These are phyloP conservation scores for Campaea margaritaria DNA, from an alignment of 2,888 invertebrate genomes.

Conservation along the genomic window DNA sequence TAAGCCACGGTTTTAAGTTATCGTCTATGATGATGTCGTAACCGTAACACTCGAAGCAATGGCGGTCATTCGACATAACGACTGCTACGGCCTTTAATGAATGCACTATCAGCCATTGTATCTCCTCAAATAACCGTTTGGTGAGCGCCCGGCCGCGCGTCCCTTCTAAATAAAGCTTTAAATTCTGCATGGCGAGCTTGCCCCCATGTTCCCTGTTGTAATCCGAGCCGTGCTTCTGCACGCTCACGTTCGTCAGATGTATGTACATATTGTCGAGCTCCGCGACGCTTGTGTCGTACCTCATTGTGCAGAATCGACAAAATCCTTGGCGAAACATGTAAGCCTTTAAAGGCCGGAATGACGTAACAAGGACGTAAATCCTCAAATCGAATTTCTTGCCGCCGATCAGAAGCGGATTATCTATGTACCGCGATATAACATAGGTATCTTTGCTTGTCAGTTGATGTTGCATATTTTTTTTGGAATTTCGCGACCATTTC, in stretches of 20 bases:
- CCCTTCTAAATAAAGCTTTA: conserved; percentile 94
- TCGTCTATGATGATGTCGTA: conserved; percentile 98
- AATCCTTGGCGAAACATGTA: conserved; percentile 96
- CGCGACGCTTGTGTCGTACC: conserved; percentile 94
- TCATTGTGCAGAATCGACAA: conserved; percentile 97
- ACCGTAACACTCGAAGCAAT: conserved; percentile 97
- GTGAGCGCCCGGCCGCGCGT: conserved; percentile 94
- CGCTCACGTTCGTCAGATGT: conserved; percentile 97
- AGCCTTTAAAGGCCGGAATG: conserved; percentile 95
- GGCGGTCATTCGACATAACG: conserved; percentile 95
- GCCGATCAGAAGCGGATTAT: conserved; percentile 96
- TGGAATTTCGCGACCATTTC: conserved; percentile 94
- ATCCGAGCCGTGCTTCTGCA: conserved; percentile 97
- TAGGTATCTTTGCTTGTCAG: conserved; percentile 91
- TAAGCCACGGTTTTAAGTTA: conserved; percentile 95
- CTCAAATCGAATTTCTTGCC: conserved; percentile 98
- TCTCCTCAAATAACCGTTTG: conserved; percentile 94
- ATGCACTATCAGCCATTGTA: conserved; percentile 95
- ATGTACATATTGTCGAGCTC: conserved; percentile 96
- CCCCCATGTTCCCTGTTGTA: conserved; percentile 97
- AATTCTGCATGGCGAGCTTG: conserved; percentile 95
- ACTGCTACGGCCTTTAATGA: conserved; percentile 96
- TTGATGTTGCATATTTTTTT: conserved; percentile 92
- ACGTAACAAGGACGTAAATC: conserved; percentile 95
- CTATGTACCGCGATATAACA: conserved; percentile 97